Percentiles rank a stretch among this genome's conserved stretches.
These are phyloP conservation scores for Aegithalos caudatus DNA, from an alignment of 2,113 vertebrate species.

Conservation along the genomic window DNA sequence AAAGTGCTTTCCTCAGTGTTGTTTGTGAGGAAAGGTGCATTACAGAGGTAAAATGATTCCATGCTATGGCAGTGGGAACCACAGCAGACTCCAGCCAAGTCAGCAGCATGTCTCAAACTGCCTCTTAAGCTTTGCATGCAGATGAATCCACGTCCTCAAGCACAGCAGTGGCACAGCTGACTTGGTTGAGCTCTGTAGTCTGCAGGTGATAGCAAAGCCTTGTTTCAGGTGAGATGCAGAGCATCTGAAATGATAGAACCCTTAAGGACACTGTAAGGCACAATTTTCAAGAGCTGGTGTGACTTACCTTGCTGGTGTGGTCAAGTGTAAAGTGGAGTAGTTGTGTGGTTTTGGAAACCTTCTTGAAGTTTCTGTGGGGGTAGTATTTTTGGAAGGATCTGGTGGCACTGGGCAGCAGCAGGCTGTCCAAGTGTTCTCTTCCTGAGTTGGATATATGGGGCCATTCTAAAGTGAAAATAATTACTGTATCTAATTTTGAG, in stretches of 20 bases:
- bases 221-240: background rate
- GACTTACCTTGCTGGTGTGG: background rate
- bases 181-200: background rate
- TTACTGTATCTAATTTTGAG: background rate
- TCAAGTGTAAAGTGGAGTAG: background rate
- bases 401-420: background rate
- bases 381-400: background rate
- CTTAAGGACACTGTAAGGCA: background rate
- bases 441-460: background rate
- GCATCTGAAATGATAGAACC: background rate
- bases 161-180: background rate
- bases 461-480: background rate
- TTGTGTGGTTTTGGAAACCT: background rate
- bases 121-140: background rate
- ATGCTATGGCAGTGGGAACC: background rate
- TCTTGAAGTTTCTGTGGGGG: background rate
- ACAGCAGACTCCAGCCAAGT: background rate
- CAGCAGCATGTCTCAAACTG: slow-evolving; percentile 21
- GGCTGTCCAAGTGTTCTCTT: background rate
- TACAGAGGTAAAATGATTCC: background rate
- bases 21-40: background rate
- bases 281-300: background rate
- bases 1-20: background rate
- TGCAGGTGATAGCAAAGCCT: background rate
- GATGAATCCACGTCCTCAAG: background rate